Evolutionary conservation across 2,797 vertebrate species (phyloP).

Genomic region (Pangasius mekongensis): DNA sequence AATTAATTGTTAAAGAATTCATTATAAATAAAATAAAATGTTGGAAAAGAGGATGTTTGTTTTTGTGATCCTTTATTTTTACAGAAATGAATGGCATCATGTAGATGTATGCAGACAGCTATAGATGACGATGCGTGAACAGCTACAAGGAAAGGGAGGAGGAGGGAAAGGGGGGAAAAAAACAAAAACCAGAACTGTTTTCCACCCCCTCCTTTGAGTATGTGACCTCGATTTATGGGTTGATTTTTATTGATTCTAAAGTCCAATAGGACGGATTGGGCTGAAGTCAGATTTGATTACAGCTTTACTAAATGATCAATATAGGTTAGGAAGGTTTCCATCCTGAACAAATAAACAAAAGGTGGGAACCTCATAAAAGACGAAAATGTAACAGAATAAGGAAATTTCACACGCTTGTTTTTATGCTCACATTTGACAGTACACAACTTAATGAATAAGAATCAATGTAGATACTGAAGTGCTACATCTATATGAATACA

Average conservation of each 20-base stretch:
- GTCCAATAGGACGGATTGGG: background rate
- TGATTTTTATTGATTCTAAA: background rate
- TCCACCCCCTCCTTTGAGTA: background rate
- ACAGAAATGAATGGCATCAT: background rate
- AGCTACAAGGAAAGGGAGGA: background rate
- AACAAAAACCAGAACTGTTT: background rate
- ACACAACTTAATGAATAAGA: background rate
- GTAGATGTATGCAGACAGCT: background rate
- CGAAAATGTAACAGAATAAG: background rate
- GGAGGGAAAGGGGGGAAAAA: background rate
- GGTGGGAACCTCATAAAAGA: background rate
- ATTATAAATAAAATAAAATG: background rate
- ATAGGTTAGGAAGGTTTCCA: background rate
- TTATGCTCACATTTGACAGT: background rate
- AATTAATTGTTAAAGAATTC: background rate
- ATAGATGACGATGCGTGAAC: background rate
- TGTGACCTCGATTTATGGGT: background rate
- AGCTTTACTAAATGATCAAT: background rate
- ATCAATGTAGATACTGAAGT: background rate
- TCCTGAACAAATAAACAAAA: background rate
- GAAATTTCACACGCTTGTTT: background rate
- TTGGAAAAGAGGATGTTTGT: background rate
- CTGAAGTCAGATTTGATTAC: background rate
- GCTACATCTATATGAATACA: background rate
- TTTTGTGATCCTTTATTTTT: background rate